Percentiles rank a stretch among this genome's conserved stretches.
Conservation (phyloP, 2,113 vertebrate species). For the Xyrauchen texanus region DNA sequence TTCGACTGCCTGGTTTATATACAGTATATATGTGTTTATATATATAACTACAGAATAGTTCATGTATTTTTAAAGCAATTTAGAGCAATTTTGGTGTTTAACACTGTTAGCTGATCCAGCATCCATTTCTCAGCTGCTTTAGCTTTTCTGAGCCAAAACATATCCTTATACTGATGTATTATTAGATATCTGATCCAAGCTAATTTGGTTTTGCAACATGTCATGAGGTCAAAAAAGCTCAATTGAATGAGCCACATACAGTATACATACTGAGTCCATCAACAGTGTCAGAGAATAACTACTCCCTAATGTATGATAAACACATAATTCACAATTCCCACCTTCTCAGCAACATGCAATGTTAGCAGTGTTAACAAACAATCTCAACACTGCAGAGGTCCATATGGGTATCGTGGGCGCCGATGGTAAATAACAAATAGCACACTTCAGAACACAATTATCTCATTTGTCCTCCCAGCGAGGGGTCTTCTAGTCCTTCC, state of each 20-base stretch:
- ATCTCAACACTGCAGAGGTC: not conserved
- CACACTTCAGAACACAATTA: slow-evolving; percentile 31
- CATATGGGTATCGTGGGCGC: not conserved
- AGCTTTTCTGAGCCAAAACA: too few species aligned
- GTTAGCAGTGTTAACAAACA: slow-evolving; percentile 25
- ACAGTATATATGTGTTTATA: too few species aligned
- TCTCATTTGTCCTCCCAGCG: slow-evolving; percentile 23
- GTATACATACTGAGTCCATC: not conserved
- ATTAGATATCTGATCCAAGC: too few species aligned
- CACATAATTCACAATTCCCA: slow-evolving; percentile 4
- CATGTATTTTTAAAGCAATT: too few species aligned
- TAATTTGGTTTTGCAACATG: too few species aligned
- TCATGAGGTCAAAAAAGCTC: too few species aligned
- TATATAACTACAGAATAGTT: too few species aligned
- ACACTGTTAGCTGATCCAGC: too few species aligned
- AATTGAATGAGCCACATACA: not conserved
- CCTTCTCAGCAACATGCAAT: slow-evolving; percentile 13
- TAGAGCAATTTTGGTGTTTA: too few species aligned
- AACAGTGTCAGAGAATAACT: not conserved
- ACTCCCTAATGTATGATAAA: slow-evolving; percentile 42
- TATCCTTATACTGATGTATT: too few species aligned
- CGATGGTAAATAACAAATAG: slow-evolving; percentile 7
- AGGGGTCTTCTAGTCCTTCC: slow-evolving; percentile 29
- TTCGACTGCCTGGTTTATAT: too few species aligned
- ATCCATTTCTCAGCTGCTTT: too few species aligned